Conservation (phyloP, 2,888 invertebrate genomes). For the Operophtera brumata region DNA sequence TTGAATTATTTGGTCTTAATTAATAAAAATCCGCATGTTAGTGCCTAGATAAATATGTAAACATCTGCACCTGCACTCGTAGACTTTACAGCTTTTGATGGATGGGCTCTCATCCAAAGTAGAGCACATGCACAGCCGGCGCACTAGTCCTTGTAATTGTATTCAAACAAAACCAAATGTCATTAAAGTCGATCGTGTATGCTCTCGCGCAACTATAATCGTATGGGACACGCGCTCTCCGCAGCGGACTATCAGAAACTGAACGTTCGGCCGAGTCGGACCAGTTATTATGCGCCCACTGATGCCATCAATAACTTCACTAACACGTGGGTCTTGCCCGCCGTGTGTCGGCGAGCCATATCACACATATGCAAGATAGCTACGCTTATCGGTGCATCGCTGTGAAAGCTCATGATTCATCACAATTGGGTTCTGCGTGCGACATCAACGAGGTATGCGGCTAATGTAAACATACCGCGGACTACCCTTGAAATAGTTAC, state of each 20-base stretch:
- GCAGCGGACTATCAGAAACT: constrained; percentile 72
- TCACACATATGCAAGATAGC: constrained; percentile 59
- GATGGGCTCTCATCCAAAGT: constrained; percentile 52
- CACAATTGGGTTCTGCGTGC: constrained; percentile 68
- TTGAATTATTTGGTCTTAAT: background rate
- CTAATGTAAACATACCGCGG: constrained; percentile 51
- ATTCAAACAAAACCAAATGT: constrained; percentile 45
- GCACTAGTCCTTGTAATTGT: constrained; percentile 51
- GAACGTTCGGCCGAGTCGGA: constrained; percentile 63
- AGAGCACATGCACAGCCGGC: constrained; percentile 61
- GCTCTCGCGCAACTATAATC: constrained; percentile 61
- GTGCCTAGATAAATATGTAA: constrained; percentile 26
- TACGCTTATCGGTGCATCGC: constrained; percentile 73
- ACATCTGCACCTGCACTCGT: constrained; percentile 67
- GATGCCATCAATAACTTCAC: constrained; percentile 70
- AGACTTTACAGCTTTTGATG: constrained; percentile 58
- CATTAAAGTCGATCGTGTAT: constrained; percentile 58
- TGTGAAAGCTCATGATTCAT: constrained; percentile 76
- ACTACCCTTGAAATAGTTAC: too few relatives aligned
- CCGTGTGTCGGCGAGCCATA: constrained; percentile 51
- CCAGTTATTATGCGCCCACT: constrained; percentile 79
- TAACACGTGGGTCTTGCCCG: constrained; percentile 68
- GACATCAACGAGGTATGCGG: constrained; percentile 69
- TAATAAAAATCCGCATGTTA: background rate
- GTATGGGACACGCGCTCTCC: constrained; percentile 65